phyloP scores from a whole-genome alignment of 2,113 vertebrate species.

The Tichodroma muraria region DNA sequence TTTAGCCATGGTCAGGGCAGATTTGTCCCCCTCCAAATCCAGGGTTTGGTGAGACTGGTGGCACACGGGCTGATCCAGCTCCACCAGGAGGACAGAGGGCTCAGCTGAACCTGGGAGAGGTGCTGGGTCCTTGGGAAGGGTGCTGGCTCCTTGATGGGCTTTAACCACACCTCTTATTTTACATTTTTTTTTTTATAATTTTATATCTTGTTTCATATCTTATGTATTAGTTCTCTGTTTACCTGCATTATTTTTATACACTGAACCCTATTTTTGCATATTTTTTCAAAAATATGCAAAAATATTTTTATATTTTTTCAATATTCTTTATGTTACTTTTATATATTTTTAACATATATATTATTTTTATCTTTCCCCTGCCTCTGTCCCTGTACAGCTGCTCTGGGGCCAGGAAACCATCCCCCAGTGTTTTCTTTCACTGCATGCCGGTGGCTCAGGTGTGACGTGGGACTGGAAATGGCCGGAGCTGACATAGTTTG shows the following conservation, averaged over 20 bases:
- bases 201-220: background rate
- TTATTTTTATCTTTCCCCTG: background rate
- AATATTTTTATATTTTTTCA: no score
- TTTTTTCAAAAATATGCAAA: background rate
- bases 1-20: background rate
- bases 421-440: background rate
- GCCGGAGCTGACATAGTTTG: slow-evolving; percentile 43
- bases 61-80: accelerated
- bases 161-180: background rate
- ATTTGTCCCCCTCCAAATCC: background rate
- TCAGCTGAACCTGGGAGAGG: background rate
- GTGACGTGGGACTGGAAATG: slow-evolving; percentile 44
- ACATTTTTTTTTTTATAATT: background rate
- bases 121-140: background rate
- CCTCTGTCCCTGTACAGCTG: background rate
- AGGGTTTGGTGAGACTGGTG: background rate
- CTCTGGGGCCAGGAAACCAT: slow-evolving; percentile 1
- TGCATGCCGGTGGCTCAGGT: slow-evolving; percentile 24
- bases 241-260: background rate
- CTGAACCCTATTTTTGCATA: background rate
- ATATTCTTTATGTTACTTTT: background rate
- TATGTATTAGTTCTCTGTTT: no score
- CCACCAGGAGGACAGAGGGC: background rate
- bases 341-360: background rate
- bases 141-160: background rate